Evolutionary conservation across 92 coral and sea anemone species (phyloP).

Genomic region (Siderastrea radians): DNA sequence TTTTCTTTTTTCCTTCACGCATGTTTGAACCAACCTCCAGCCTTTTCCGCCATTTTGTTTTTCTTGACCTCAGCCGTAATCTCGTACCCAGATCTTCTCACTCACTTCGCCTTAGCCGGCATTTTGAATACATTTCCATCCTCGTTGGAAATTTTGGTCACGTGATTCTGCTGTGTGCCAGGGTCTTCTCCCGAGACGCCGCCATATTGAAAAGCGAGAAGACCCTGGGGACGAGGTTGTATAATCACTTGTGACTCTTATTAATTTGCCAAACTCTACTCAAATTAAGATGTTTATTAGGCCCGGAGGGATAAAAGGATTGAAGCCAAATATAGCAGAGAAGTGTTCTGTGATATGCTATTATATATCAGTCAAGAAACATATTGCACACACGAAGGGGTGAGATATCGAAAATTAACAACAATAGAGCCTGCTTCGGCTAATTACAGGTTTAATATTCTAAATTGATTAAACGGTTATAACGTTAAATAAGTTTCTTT

Average conservation of each 20-base stretch:
- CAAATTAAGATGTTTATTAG: neutral
- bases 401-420: neutral
- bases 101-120: too few species aligned
- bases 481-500: conserved; percentile 4
- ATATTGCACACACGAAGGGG: neutral
- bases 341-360: neutral
- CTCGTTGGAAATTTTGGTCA: too few species aligned
- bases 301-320: neutral
- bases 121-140: too few species aligned
- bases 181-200: too few species aligned
- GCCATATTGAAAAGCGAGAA: too few species aligned
- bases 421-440: neutral
- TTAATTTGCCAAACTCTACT: neutral
- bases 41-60: too few species aligned
- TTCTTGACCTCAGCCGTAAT: too few species aligned
- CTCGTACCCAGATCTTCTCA: too few species aligned
- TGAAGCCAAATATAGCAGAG: neutral
- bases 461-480: neutral
- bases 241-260: neutral
- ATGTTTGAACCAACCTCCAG: too few species aligned
- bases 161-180: too few species aligned
- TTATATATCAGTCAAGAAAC: neutral
- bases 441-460: conserved; percentile 8
- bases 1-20: too few species aligned
- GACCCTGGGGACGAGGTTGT: too few species aligned